phyloP scores from a whole-genome alignment of 2,797 vertebrate genomes.

The Helostoma temminkii region DNA sequence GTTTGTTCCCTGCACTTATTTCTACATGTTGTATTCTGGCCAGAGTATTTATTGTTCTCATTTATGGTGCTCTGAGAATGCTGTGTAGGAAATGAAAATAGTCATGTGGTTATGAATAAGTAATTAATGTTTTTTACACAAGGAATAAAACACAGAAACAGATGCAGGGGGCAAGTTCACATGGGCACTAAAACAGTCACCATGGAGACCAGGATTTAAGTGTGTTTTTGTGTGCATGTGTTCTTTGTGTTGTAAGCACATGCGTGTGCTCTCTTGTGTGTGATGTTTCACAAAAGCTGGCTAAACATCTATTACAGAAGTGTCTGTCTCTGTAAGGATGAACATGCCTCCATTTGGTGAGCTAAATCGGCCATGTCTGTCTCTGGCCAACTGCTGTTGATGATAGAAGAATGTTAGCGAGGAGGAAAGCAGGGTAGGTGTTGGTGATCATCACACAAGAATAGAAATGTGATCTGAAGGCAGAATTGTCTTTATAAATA shows the following conservation, averaged over 20 bases:
- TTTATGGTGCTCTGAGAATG: constrained; percentile 48
- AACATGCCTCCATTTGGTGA: constrained; percentile 77
- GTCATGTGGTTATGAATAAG: constrained; percentile 74
- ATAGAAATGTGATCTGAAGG: constrained; percentile 42
- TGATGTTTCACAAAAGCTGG: constrained; percentile 67
- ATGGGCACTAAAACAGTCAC: constrained; percentile 84
- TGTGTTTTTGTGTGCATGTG: constrained; percentile 24
- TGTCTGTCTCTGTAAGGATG: constrained; percentile 51
- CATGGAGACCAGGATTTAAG: constrained; percentile 83
- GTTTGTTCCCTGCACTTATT: constrained; percentile 37
- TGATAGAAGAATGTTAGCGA: constrained; percentile 42
- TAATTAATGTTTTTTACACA: constrained; percentile 61
- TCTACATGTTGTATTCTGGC: constrained; percentile 41
- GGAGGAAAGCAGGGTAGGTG: constrained; percentile 63
- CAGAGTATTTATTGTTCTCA: constrained; percentile 55
- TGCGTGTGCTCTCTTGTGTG: constrained; percentile 46
- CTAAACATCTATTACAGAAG: constrained; percentile 61
- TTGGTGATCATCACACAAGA: constrained; percentile 54
- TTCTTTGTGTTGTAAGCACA: constrained; percentile 38
- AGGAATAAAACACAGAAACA: constrained; percentile 78
- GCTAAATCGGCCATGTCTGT: constrained; percentile 57
- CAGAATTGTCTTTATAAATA: constrained; percentile 40
- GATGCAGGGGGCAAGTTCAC: constrained; percentile 84
- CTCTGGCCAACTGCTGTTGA: constrained; percentile 77
- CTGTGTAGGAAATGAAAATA: constrained; percentile 57